Evolutionary conservation across 2,113 vertebrate species (phyloP).

Genomic region (Polypterus senegalus): DNA sequence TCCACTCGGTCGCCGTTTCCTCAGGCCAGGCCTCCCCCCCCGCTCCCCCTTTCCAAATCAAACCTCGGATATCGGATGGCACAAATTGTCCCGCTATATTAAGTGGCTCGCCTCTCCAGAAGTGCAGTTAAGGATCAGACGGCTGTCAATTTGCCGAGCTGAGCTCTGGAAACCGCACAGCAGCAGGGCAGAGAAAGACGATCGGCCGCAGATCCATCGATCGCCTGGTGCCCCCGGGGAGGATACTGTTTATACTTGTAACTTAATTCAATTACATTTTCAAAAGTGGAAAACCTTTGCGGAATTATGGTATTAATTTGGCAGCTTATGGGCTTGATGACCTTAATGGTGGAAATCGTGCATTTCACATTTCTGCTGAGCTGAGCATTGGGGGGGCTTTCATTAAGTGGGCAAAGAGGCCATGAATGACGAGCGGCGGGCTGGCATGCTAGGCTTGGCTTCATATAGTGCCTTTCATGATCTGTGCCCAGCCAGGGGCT

Average conservation of each 20-base stretch:
- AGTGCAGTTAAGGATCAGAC: conserved; percentile 19
- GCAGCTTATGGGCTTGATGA: not conserved
- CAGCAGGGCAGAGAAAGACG: conserved; percentile 1
- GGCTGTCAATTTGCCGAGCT: not conserved
- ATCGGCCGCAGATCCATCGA: conserved; percentile 4
- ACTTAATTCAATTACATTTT: conserved; percentile 5
- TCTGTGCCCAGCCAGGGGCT: no score
- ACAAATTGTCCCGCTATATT: conserved; percentile 8
- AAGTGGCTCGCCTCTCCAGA: conserved; percentile 1
- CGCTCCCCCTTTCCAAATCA: no score
- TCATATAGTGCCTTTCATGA: no score
- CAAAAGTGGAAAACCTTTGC: not conserved
- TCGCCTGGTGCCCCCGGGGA: not conserved
- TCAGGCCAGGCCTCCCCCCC: not conserved
- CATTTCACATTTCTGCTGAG: no score
- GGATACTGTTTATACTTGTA: conserved; percentile 4
- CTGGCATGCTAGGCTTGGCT: no score
- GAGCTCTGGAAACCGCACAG: not conserved
- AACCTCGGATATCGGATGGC: conserved; percentile 3
- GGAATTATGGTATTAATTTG: conserved; percentile 1
- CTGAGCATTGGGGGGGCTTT: no score
- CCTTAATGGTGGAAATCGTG: conserved; percentile 2
- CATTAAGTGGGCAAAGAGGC: no score
- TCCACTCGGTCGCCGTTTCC: not conserved
- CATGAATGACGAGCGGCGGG: no score